Evolutionary conservation across 2,888 invertebrate genomes (phyloP).

Genomic region (Latrodectus elegans): DNA sequence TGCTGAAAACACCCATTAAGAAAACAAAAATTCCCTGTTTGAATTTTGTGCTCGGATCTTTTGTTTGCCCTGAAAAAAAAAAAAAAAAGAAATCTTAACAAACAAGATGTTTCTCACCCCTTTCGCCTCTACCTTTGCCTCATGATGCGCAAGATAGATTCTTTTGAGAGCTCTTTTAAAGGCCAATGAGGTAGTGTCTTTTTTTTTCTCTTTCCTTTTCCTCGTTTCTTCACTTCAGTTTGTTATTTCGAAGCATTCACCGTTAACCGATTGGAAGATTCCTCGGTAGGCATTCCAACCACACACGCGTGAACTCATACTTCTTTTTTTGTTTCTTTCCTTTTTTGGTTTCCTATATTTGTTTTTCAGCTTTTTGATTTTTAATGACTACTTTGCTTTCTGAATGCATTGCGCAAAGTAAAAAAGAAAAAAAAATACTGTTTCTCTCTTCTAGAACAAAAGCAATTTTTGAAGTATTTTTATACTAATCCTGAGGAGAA

Average conservation of each 20-base stretch:
- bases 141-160: conserved; percentile 39
- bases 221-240: conserved; percentile 14
- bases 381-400: too few relatives aligned
- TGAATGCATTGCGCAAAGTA: too few relatives aligned
- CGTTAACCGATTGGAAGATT: too few relatives aligned
- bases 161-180: conserved; percentile 7
- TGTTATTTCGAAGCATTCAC: conserved; percentile 10
- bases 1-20: not conserved
- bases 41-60: not conserved
- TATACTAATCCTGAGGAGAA: too few relatives aligned
- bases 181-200: not conserved
- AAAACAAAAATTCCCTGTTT: not conserved
- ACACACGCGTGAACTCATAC: too few relatives aligned
- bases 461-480: too few relatives aligned
- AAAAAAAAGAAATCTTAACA: not conserved
- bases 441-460: too few relatives aligned
- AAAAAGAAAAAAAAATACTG: too few relatives aligned
- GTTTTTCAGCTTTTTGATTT: too few relatives aligned
- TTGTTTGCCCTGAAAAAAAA: not conserved
- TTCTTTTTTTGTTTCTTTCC: too few relatives aligned
- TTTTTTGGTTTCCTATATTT: too few relatives aligned
- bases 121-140: conserved; percentile 11
- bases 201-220: conserved; percentile 1
- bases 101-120: conserved; percentile 17
- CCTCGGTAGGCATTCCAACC: too few relatives aligned